Evolutionary conservation across 2,888 invertebrate species (phyloP), one percentile per base, ranked within the genome.

Genomic region (Drosophila maculinotata): DNA sequence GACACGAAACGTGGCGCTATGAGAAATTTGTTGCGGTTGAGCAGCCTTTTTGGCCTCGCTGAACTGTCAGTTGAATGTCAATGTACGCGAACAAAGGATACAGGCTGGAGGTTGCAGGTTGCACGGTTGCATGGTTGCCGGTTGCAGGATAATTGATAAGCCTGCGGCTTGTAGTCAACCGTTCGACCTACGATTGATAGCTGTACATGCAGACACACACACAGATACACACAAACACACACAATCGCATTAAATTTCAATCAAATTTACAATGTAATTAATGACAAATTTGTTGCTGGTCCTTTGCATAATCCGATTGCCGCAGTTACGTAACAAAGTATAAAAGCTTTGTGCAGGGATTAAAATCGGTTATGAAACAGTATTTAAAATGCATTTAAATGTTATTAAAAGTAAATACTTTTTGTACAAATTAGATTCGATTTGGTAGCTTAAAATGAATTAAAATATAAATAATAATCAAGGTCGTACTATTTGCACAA

Each of bases 111-210:
- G 1, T 12, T 8, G 45, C 54, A n/a, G n/a, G n/a, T n/a, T n/a
- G n/a, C n/a, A n/a, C n/a, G n/a, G n/a, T n/a, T 9, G 41, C 17
- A 53, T 45, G 44, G 17, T 48, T 39, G 42, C 14, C 3, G 33
- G 10, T 26, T 17, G 45, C 53, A 41, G 77, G 30, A 66, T 73
- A 72, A 72, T 44, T 59, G 77, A 66, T 76, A 76, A 73, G 57
- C 74, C 56, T 60, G 56, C 67, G 72, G 70, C 74, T 10, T 41
- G 41, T 31, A n/a, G 15, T n/a, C n/a, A n/a, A n/a, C n/a, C n/a
- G n/a, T n/a, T n/a, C n/a, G n/a, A n/a, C n/a, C n/a, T n/a, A 3
- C 63, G 42, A 66, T 64, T 69, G 68, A 49, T 47, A 45, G 28
- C 42, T 35, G 69, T 23, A 47, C n/a, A 59, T 20, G 20, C 35